phyloP scores from a whole-genome alignment of 2,113 vertebrate genomes.

The Dasyprocta punctata region DNA sequence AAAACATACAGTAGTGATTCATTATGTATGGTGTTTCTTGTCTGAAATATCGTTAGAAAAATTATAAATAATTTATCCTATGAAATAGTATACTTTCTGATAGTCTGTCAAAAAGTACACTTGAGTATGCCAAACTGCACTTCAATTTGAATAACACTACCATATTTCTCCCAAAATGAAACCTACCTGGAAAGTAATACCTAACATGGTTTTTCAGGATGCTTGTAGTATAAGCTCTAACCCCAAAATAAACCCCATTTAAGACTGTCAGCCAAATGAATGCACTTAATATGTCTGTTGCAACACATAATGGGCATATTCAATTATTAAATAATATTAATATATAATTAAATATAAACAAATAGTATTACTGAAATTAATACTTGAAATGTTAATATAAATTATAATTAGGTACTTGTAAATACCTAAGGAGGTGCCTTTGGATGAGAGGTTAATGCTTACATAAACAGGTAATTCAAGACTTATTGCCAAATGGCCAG shows the following conservation, averaged over 20 bases:
- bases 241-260: not conserved
- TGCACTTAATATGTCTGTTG: not conserved
- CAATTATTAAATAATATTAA: not conserved
- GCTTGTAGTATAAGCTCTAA: not conserved
- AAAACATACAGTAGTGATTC: not conserved
- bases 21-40: not conserved
- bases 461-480: not conserved
- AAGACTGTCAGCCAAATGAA: not conserved
- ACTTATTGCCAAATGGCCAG: not conserved
- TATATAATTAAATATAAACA: not conserved
- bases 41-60: slow-evolving; percentile 21
- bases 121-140: not conserved
- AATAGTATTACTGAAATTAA: not conserved
- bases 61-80: not conserved
- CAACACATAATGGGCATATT: not conserved
- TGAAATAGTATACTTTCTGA: not conserved
- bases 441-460: not conserved
- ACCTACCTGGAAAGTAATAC: not conserved
- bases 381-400: not conserved
- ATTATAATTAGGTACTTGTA: not conserved
- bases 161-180: not conserved
- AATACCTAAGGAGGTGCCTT: not conserved
- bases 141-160: not conserved
- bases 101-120: not conserved
- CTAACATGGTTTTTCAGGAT: not conserved